Conservation (phyloP, 2,888 invertebrate genomes). For the Catocala nupta region DNA sequence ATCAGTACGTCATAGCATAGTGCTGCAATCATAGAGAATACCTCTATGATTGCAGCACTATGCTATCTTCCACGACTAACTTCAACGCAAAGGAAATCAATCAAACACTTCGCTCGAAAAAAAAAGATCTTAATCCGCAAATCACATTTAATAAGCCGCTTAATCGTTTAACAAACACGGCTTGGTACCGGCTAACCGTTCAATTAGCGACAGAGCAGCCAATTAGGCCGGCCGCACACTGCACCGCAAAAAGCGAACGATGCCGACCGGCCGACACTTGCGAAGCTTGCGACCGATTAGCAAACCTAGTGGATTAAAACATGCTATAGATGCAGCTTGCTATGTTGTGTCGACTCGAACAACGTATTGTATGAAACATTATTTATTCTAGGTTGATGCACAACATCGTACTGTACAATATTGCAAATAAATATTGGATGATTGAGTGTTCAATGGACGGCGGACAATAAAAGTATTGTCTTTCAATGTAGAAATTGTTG, state of each 20-base stretch:
- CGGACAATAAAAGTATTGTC: slow-evolving; percentile 1
- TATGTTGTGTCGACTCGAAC: no score
- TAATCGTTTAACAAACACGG: slow-evolving; percentile 75
- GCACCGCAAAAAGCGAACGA: slow-evolving; percentile 63
- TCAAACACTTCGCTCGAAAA: slow-evolving; percentile 18
- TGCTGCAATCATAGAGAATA: no score
- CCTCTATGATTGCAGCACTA: not conserved
- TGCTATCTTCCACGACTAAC: not conserved
- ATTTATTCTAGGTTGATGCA: slow-evolving; percentile 5
- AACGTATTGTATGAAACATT: no score
- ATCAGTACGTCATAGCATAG: no score
- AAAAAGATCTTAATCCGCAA: slow-evolving; percentile 47
- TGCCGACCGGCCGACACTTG: slow-evolving; percentile 36
- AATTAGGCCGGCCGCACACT: slow-evolving; percentile 73
- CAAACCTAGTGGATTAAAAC: slow-evolving; percentile 26
- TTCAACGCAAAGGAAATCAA: slow-evolving; percentile 18
- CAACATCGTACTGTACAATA: not conserved
- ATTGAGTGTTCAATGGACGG: slow-evolving; percentile 1
- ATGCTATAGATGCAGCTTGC: no score
- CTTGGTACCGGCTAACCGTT: slow-evolving; percentile 70
- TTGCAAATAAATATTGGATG: not conserved
- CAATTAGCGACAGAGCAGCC: slow-evolving; percentile 75
- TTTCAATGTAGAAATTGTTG: slow-evolving; percentile 4
- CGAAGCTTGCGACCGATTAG: slow-evolving; percentile 43
- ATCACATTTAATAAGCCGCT: slow-evolving; percentile 65